Evolutionary conservation across 2,888 invertebrate genomes (phyloP), one percentile per base, ranked within the genome.

Genomic region (Dicycla oo): DNA sequence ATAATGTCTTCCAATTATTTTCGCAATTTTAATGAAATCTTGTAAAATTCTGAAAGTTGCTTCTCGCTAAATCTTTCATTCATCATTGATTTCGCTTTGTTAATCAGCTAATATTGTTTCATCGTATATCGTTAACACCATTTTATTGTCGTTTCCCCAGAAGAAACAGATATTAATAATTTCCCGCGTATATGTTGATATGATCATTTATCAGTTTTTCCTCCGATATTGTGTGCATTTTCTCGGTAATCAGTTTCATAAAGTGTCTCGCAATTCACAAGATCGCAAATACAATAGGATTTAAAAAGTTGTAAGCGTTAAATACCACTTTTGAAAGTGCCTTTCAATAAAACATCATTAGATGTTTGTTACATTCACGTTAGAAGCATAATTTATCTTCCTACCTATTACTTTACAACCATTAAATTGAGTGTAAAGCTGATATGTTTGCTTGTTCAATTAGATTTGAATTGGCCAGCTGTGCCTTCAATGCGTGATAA

Each of bases 101-200:
- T 20, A 34, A 38, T 26, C 10, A 70, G 34, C 6, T 26, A 66
- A 67, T 75, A 67, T 75, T 77, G 69, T 79, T 78, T 80, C 67
- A 81, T 81, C 76, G 73, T 70, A 82, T 85, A 74, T 78, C 69
- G 75, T 82, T 83, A 78, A 71, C 78, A 83, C 72, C 70, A 82
- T 53, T 74, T 68, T 60, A 47, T 80, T 75, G 53, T 7, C 30
- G 74, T 78, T 87, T 83, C 79, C 79, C 65, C 78, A 38, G 54
- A 75, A 66, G 60, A 70, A 57, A 66, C 47, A 26, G 10, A 61
- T 58, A 69, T 72, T 69, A 18, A 45, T 51, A 76, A 73, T 84
- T 87, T 87, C 87, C 83, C 88, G 87, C 83, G 83, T 79, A 81
- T 86, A 82, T 82, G 73, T 81, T 75, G 80, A n/a, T n/a, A n/a